These are phyloP conservation scores for Noctua janthina DNA, from an alignment of 2,888 invertebrate species.

Conservation along the genomic window DNA sequence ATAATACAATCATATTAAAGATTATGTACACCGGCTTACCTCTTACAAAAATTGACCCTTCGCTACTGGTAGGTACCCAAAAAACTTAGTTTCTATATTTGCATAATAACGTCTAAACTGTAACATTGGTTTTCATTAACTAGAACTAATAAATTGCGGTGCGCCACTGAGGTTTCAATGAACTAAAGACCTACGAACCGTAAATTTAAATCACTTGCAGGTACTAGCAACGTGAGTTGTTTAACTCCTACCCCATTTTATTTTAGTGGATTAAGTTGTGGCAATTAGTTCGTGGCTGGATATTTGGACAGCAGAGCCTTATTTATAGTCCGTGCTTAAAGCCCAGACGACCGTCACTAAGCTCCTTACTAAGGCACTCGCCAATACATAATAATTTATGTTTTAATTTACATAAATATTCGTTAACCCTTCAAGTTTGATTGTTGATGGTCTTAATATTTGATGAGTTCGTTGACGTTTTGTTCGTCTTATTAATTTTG, in stretches of 20 bases:
- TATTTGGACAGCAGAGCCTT: constrained; percentile 79
- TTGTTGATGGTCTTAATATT: constrained; percentile 32
- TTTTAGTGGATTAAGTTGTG: constrained; percentile 83
- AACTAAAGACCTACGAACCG: constrained; percentile 56
- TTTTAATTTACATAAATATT: constrained; percentile 68
- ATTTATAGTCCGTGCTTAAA: constrained; percentile 79
- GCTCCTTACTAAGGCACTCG: constrained; percentile 74
- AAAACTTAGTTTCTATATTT: background rate
- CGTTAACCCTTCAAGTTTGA: constrained; percentile 28
- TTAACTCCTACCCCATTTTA: constrained; percentile 78
- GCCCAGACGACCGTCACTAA: constrained; percentile 75
- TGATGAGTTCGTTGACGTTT: constrained; percentile 18
- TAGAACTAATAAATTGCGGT: constrained; percentile 53
- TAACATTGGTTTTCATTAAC: constrained; percentile 61
- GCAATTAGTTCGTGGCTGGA: constrained; percentile 82
- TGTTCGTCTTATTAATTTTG: constrained; percentile 16
- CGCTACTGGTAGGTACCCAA: no score
- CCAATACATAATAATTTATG: constrained; percentile 73
- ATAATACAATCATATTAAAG: no score
- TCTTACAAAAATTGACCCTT: no score
- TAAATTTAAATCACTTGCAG: constrained; percentile 73
- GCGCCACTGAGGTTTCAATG: constrained; percentile 61
- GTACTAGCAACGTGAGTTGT: constrained; percentile 63
- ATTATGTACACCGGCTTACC: no score
- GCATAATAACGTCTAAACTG: constrained; percentile 1